Percentiles rank a stretch among this genome's conserved stretches.
Evolutionary conservation across 2,888 invertebrate genomes (phyloP).

Genomic region (Lordiphosa fenestrarum): DNA sequence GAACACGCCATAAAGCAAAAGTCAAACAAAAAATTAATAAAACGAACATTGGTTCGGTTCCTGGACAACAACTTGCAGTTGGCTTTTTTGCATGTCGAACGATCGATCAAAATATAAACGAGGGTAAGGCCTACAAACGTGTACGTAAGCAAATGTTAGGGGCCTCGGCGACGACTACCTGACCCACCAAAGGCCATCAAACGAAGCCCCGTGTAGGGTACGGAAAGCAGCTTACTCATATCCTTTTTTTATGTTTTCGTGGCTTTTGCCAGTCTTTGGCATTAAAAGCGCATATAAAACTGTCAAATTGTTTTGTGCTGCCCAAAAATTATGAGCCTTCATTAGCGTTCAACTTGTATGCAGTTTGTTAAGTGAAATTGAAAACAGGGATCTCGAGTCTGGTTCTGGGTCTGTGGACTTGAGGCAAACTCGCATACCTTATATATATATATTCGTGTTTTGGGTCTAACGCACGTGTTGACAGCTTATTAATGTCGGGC

Average conservation of each 20-base stretch:
- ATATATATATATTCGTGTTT: conserved; percentile 18
- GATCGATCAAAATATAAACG: conserved; percentile 72
- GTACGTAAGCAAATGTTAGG: conserved; percentile 32
- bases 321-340: conserved; percentile 76
- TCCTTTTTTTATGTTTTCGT: conserved; percentile 7
- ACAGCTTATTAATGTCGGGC: conserved; percentile 78
- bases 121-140: conserved; percentile 47
- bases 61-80: conserved; percentile 40
- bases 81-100: conserved; percentile 65
- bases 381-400: conserved; percentile 43
- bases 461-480: conserved; percentile 76
- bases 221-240: conserved; percentile 39
- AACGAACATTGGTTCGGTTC: conserved; percentile 34
- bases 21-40: conserved; percentile 76
- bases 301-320: conserved; percentile 77
- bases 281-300: conserved; percentile 77
- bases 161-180: conserved; percentile 8
- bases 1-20: conserved; percentile 74
- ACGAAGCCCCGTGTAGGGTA: conserved; percentile 2
- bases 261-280: conserved; percentile 45
- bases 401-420: conserved; percentile 4
- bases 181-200: conserved; percentile 1
- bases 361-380: conserved; percentile 70
- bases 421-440: conserved; percentile 13
- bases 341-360: conserved; percentile 69